Evolutionary conservation across 2,888 invertebrate species (phyloP).

Genomic region (Molanna angustata): DNA sequence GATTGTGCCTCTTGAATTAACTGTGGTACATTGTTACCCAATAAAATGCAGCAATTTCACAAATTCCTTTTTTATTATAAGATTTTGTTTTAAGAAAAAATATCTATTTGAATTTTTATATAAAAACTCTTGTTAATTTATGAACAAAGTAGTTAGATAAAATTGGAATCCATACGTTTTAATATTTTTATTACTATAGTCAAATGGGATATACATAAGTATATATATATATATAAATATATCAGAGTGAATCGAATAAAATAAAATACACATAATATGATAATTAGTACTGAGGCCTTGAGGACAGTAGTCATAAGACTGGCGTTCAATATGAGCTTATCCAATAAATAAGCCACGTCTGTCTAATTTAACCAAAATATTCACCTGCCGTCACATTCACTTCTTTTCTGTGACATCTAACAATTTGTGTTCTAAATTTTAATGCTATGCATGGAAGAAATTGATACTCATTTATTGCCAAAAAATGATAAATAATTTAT

Average conservation of each 20-base stretch:
- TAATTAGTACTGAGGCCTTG: conserved; percentile 31
- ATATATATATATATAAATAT: conserved; percentile 26
- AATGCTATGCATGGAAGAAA: conserved; percentile 50
- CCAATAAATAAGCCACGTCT: conserved; percentile 7
- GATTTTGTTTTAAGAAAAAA: conserved; percentile 28
- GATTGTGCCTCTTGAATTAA: conserved; percentile 32
- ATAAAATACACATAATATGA: conserved; percentile 3
- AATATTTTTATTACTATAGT: conserved; percentile 28
- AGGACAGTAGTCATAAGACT: conserved; percentile 26
- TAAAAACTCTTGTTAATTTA: conserved; percentile 30
- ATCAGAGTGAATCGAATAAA: conserved; percentile 31
- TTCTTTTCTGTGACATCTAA: conserved; percentile 20
- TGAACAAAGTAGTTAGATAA: conserved; percentile 33
- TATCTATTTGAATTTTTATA: conserved; percentile 29
- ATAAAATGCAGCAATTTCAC: conserved; percentile 28
- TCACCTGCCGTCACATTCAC: conserved; percentile 3
- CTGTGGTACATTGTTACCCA: conserved; percentile 33
- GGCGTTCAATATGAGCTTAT: conserved; percentile 31
- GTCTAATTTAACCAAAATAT: not conserved
- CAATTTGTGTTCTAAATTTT: conserved; percentile 33
- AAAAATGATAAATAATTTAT: conserved; percentile 40
- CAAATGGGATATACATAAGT: conserved; percentile 11
- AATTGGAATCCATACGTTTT: conserved; percentile 22
- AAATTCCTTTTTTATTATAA: conserved; percentile 29
- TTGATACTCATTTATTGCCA: conserved; percentile 62